Base-by-base conservation (phyloP, 2,113 vertebrate genomes). In the Pimephales promelas region DNA sequence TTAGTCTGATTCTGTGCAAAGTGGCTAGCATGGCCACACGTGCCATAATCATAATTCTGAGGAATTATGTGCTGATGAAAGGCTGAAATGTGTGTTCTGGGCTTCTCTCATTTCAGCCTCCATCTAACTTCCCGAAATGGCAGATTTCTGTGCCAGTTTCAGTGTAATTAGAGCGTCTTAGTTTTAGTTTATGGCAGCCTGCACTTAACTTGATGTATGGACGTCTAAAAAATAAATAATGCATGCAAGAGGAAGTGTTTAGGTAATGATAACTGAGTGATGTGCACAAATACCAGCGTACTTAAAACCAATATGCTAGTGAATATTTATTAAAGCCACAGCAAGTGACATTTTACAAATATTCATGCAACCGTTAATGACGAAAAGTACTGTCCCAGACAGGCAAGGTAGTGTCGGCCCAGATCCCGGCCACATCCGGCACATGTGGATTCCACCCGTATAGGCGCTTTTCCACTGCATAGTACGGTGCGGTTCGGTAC, bases 191-290 rank as follows among this genome's bases (percentile, higher is more conserved):
- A 54, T 54, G 18, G 52, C 45, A 66, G 28, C 16, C 36, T 28
- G 24, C 64, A 75, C 59, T 82, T 76, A 61, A 28, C 34, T 79
- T 36, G 18, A 40, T 83, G 54, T 24, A 20, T 14, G 66, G 85
- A 74, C 18, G 56, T 54, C 66, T 79, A 82, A 47, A 83, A 20
- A 52, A 79, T 83, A 71, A 83, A 79, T 86, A 64, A 79, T 79
- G 43, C n/a, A 86, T 83, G 66, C 79, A 56, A 24, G 18, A 72
- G 59, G 16, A 13, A 43, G 18, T 36, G 31, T 72, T 36, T 14
- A n/a, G 54, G 47, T 66, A 73, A 81, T 52, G 24, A 31, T 22
- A 31, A 18, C 16, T 14, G 40, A 71, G 7, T 18, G 28, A 34
- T 24, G 71, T 28, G n/a, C 75, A 49, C 22, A 47, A n/a, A 2